Conservation (phyloP, 2,888 invertebrate species). For the Neoaliturus tenellus region DNA sequence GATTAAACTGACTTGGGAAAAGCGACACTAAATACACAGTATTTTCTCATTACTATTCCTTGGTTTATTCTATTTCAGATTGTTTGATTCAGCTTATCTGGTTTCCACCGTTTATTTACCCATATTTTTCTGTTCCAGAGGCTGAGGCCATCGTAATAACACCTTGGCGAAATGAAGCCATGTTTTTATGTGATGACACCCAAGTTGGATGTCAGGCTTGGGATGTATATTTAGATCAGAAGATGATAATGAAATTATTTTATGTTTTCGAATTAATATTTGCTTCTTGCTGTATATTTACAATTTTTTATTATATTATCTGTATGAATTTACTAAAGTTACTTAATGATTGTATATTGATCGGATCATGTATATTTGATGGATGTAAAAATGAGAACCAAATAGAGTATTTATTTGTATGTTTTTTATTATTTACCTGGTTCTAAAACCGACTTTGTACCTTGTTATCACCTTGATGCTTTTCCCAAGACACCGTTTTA, state of each 20-base stretch:
- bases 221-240: not conserved
- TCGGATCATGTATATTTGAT: not conserved
- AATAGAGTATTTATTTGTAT: constrained; percentile 17
- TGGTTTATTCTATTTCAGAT: too few relatives aligned
- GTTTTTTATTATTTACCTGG: constrained; percentile 4
- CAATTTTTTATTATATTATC: constrained; percentile 4
- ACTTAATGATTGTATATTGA: constrained; percentile 10
- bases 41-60: too few relatives aligned
- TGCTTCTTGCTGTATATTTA: constrained; percentile 32
- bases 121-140: constrained; percentile 16
- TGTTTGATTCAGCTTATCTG: not conserved
- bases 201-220: not conserved
- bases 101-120: too few relatives aligned
- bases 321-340: constrained; percentile 18
- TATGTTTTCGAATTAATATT: constrained; percentile 16
- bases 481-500: too few relatives aligned
- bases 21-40: too few relatives aligned
- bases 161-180: not conserved
- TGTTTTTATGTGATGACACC: too few relatives aligned
- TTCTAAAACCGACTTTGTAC: not conserved
- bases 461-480: too few relatives aligned
- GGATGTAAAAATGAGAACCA: constrained; percentile 18
- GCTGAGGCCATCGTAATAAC: not conserved
- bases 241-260: not conserved
- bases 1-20: too few relatives aligned